Conservation (phyloP, 2,797 vertebrate genomes). For the Sebastes taczanowskii region DNA sequence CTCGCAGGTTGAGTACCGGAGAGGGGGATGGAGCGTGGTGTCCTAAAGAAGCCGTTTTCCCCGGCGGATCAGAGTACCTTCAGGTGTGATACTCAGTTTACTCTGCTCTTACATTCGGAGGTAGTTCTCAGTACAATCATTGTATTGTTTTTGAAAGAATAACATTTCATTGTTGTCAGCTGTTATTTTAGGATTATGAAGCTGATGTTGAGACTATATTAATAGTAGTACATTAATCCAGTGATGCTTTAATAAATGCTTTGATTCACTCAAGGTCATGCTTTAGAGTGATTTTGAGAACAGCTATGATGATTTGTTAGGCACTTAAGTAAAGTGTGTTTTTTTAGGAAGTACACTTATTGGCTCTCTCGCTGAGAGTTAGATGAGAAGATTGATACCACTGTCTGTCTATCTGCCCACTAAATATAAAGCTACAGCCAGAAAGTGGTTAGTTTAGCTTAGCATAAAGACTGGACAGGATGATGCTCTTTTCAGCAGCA, state of each 20-base stretch:
- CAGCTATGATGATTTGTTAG: not conserved
- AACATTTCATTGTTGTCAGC: not conserved
- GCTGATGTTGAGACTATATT: not conserved
- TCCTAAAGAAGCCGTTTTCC: conserved; percentile 88
- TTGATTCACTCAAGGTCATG: not conserved
- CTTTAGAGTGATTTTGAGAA: not conserved
- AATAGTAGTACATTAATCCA: not conserved
- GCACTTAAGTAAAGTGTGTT: not conserved
- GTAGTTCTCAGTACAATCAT: not conserved
- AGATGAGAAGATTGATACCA: not conserved
- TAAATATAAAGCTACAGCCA: not conserved
- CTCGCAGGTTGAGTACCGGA: conserved; percentile 87
- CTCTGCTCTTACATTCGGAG: not conserved
- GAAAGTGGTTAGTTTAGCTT: not conserved
- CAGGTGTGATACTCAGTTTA: conserved; percentile 77
- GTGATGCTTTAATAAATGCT: not conserved
- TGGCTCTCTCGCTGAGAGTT: not conserved
- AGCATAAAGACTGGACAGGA: not conserved
- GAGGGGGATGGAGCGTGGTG: conserved; percentile 96
- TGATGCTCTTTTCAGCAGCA: not conserved
- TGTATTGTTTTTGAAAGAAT: not conserved
- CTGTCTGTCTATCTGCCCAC: not conserved
- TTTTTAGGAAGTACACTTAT: not conserved
- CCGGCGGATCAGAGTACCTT: conserved; percentile 89
- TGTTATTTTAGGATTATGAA: not conserved